Evolutionary conservation across 1,140 invertebrate genomes (phyloP), one percentile per base, ranked within the genome.

Genomic region (Pectinophora gossypiella): DNA sequence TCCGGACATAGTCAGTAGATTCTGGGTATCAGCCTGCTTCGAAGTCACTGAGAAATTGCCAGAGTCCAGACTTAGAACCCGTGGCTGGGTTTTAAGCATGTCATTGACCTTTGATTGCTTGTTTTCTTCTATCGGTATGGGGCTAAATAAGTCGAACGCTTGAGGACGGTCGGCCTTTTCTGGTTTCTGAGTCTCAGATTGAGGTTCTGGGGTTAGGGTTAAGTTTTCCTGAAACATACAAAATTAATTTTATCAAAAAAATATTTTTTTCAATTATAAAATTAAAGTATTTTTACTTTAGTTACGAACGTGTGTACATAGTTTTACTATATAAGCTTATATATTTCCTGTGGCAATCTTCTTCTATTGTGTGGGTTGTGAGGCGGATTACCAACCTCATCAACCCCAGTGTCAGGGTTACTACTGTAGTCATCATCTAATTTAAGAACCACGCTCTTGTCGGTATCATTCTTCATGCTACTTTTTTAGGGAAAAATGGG

Each of bases 121-220:
- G n/a, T n/a, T n/a, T 0, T 78, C 70, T 1, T 76, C 64, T 0
- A 85, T 60, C 1, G 76, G 73, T 66, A 91, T 90, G 0, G 90
- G 90, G 64, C 89, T 91, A 54, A 90, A 89, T 9, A 85, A 59
- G 42, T 89, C 88, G 19, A 90, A 86, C 0, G 81, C 85, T 51
- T 83, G 78, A 1, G 80, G 79, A 15, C 68, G 48, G 0, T 82
- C 72, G 0, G 15, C 48, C 54, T 76, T 71, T 3, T 82, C 76
- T 19, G 46, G 15, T 40, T 72, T 75, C 6, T 50, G 36, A 0
- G 19, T 12, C 10, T 70, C 70, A 19, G 54, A 48, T 16, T 60
- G 63, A 21, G 57, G 43, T 15, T 22, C 18, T 18, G 62, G 43
- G 16, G 50, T 76, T 27, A 61, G 48, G 46, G 64, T 47, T 42